Percentiles rank a stretch among this genome's conserved stretches.
These are phyloP conservation scores for Fulmarus glacialis DNA, from an alignment of 2,113 vertebrate genomes.

Conservation along the genomic window DNA sequence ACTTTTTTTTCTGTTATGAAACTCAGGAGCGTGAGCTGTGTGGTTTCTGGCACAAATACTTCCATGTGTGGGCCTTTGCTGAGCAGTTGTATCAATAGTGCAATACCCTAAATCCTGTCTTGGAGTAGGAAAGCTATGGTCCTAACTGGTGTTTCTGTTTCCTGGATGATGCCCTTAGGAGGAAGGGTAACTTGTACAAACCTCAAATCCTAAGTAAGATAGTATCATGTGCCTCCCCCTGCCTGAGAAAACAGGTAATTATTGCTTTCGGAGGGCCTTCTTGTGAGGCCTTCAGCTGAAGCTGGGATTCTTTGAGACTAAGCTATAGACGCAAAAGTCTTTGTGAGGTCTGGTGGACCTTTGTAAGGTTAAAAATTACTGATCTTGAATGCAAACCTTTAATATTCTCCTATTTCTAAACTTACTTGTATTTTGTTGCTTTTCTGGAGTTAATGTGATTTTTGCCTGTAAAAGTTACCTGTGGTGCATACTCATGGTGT, in stretches of 20 bases:
- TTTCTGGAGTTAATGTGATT: background rate
- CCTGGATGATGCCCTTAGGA: background rate
- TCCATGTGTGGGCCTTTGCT: background rate
- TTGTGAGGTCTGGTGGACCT: background rate
- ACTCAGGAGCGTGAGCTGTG: background rate
- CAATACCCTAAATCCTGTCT: background rate
- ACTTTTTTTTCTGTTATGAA: background rate
- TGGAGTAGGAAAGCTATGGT: background rate
- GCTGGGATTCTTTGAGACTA: background rate
- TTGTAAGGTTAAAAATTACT: background rate
- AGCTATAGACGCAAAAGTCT: background rate
- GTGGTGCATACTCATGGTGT: background rate
- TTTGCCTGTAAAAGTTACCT: background rate
- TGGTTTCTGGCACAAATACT: background rate
- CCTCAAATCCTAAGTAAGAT: background rate
- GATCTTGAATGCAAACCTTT: background rate
- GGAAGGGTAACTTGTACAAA: background rate
- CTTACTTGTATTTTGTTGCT: background rate
- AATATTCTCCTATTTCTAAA: background rate
- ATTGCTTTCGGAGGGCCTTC: background rate
- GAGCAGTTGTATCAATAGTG: background rate
- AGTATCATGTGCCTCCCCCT: background rate
- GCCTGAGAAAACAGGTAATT: background rate
- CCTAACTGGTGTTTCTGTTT: background rate
- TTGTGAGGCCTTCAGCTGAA: background rate